Base-by-base conservation (phyloP, 2,113 vertebrate genomes). In the Hipposideros armiger region DNA sequence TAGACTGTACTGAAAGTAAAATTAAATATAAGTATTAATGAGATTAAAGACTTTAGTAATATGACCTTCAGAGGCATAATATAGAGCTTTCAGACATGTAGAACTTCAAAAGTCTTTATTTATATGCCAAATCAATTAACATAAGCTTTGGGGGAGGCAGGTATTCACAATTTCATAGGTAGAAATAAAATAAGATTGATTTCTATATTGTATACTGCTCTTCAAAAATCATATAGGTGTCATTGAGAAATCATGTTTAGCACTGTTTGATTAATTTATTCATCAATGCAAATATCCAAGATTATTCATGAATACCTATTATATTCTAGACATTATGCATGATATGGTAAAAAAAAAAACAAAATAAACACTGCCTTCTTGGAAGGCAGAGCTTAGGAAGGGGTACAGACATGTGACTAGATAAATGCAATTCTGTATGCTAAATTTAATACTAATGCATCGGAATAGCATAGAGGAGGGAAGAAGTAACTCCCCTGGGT, bases 21-120 rank as follows among this genome's bases (percentile, higher is more conserved):
- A 78, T 95, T 84, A 72, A 89, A n/a, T 42, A 30, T 47, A 4
- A 72, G 11, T 56, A 56, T 74, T 67, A 81, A 26, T 67, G 30
- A n/a, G 11, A 87, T 92, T 72, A 85, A 94, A 92, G 2, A 28
- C 22, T 70, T 95, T 9, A 85, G 24, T 88, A 88, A 64, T 17
- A 54, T 50, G 47, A 11, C 47, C 11, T 50, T 50, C 4, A 70
- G 11, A 3, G 28, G 2, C 32, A 95, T 58, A 80, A 70, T 69
- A 58, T 84, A 80, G 47, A 94, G 74, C 13, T 73, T 60, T 81
- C 8, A 22, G 4, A 36, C 54, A 42, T 40, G 8, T 13, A 36
- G 28, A 87, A n/a, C 76, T 92, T 80, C 2, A 90, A 87, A 95
- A 81, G 42, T 74, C 4, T 22, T 64, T 87, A 66, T 60, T 70